Base-by-base conservation (phyloP, 2,888 invertebrate species). In the Noctua janthe region DNA sequence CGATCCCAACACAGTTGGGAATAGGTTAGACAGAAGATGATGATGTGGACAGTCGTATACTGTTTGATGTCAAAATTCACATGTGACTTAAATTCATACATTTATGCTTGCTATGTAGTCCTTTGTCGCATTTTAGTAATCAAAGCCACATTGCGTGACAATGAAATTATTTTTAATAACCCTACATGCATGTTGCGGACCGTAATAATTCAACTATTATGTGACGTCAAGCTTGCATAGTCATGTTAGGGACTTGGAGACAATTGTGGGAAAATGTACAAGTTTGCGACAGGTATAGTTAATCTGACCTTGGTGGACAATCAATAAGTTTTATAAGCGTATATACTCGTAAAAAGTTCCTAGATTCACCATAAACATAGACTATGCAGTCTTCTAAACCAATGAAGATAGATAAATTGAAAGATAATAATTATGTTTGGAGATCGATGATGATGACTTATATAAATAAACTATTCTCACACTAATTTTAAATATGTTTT, bases 241-340 rank as follows among this genome's bases (percentile, higher is more conserved):
- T 54, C 51, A 35, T 66, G 54, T 39, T 13, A 47, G 20, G 39
- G 29, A 67, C 17, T 74, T 62, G 20, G 51, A 69, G 35, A 81
- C 75, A 82, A 84, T 84, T 47, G 87, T 87, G 87, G 70, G 87
- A 89, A 87, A 74, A 15, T 56, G 59, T 10, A 43, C 87, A 87
- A 78, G 70, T 82, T 80, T 64, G 11, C 4, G 49, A 15, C 47
- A 56, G 6, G 11, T 64, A 49, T n/a, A 11, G 47, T 49, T 15
- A 2, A 20, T 10, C 47, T 66, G 66, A 59, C 77, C 66, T 85
- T 67, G 13, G 20, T 71, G 11, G 23, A 54, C 2, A 67, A 77
- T 88, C 83, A 77, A 82, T 88, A 82, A 43, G 47, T 49, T 69
- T 13, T 67, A 39, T 43, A 20, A 20, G 43, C 23, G 1, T 13